phyloP scores from a whole-genome alignment of 2,797 vertebrate species.

The Simalia tracyae region DNA sequence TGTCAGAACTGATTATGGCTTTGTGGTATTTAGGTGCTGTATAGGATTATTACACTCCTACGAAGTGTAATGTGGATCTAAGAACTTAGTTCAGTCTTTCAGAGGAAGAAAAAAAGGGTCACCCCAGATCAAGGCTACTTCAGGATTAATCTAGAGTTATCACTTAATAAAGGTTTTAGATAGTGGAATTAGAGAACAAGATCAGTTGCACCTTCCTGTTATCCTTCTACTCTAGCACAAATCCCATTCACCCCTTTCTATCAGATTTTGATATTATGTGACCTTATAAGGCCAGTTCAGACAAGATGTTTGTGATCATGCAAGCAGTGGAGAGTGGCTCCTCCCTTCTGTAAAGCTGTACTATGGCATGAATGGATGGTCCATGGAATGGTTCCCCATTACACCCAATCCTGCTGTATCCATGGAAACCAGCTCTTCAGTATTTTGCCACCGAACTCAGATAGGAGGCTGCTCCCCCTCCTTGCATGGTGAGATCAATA shows the following conservation, averaged over 20 bases:
- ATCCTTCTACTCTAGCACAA: not conserved
- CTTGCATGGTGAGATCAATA: not conserved
- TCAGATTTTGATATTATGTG: not conserved
- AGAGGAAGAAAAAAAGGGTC: not conserved
- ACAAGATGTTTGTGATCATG: not conserved
- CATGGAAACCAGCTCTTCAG: not conserved
- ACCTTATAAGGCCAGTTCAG: not conserved
- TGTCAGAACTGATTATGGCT: constrained; percentile 13
- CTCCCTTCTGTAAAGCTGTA: not conserved
- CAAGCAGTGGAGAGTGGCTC: not conserved
- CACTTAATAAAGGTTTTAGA: not conserved
- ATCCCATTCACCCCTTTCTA: not conserved
- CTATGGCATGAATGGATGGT: not conserved
- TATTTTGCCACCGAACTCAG: not conserved
- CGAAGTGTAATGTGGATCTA: not conserved
- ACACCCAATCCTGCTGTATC: not conserved
- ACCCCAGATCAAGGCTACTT: not conserved
- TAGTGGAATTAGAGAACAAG: not conserved
- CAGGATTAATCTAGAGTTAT: not conserved
- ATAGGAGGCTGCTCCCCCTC: not conserved
- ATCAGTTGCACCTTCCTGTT: not conserved
- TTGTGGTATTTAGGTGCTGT: not conserved
- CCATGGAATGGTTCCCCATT: not conserved
- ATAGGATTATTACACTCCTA: not conserved
- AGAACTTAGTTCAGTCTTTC: not conserved